These are phyloP conservation scores for Aplidium turbinatum DNA, from an alignment of 23 tunicate species.

Conservation along the genomic window DNA sequence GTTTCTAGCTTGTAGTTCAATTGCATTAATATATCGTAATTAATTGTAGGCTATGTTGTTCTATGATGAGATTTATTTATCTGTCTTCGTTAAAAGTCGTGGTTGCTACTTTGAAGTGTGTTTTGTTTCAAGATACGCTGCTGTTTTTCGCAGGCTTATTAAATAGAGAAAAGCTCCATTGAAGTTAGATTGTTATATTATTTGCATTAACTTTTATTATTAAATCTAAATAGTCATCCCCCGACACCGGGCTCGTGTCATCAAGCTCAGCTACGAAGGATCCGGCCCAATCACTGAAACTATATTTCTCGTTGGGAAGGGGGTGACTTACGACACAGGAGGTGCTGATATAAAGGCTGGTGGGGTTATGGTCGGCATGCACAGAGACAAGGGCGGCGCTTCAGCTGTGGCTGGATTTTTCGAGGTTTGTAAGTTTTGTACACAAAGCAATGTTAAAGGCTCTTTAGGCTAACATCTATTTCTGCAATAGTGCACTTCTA, in stretches of 20 bases:
- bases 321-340: constrained; percentile 98
- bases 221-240: constrained; percentile 64
- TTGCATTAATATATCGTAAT: too few species aligned
- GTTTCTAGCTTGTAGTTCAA: too few species aligned
- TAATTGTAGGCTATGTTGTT: too few species aligned
- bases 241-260: constrained; percentile 90
- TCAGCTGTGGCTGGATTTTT: constrained; percentile 98
- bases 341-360: constrained; percentile 99
- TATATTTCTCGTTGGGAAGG: constrained; percentile 91
- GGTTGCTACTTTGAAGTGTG: too few species aligned
- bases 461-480: too few species aligned
- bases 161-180: not conserved
- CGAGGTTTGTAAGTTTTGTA: constrained; percentile 33
- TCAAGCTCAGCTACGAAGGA: constrained; percentile 77
- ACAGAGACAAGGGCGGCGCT: constrained; percentile 98
- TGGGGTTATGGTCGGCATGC: constrained; percentile 99
- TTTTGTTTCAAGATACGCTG: too few species aligned
- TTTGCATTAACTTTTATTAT: not conserved
- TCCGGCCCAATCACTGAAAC: constrained; percentile 90
- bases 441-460: too few species aligned
- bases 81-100: too few species aligned
- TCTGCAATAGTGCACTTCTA: too few species aligned
- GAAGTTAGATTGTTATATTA: not conserved
- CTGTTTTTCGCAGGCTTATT: too few species aligned
- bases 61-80: too few species aligned